Percentiles rank a stretch among this genome's conserved stretches.
Conservation (phyloP, 2,888 invertebrate genomes). For the Pseudococcus jackbeardsleyi region DNA sequence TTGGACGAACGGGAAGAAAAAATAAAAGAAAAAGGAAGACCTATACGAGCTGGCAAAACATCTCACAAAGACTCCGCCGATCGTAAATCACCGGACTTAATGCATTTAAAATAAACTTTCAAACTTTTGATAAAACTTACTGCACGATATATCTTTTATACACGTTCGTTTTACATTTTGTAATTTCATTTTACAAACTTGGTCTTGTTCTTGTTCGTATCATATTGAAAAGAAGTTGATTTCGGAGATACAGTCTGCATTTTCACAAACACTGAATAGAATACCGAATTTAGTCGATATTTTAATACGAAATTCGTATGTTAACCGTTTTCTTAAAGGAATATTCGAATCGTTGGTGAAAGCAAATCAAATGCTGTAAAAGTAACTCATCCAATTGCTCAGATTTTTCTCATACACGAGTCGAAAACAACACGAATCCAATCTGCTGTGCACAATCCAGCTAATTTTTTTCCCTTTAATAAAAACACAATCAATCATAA, state of each 20-base stretch:
- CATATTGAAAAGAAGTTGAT: slow-evolving; percentile 21
- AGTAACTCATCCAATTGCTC: background rate
- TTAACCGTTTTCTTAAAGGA: background rate
- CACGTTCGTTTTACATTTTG: slow-evolving; percentile 34
- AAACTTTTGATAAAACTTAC: slow-evolving; percentile 36
- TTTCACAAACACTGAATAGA: background rate
- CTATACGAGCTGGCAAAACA: slow-evolving; percentile 35
- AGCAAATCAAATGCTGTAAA: background rate
- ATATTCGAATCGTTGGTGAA: background rate
- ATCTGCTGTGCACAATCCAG: background rate
- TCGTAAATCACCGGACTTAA: slow-evolving; percentile 41
- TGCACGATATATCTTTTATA: slow-evolving; percentile 21
- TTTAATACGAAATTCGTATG: background rate
- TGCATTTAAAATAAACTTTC: slow-evolving; percentile 44
- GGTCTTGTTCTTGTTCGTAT: background rate
- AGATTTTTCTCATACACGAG: background rate
- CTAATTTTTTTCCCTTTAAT: background rate
- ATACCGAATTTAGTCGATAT: background rate
- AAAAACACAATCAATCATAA: slow-evolving; percentile 19
- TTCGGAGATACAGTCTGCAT: background rate
- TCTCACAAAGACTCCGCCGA: slow-evolving; percentile 18
- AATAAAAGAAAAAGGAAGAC: slow-evolving; percentile 38
- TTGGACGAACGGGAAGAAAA: background rate
- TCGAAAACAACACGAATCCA: background rate
- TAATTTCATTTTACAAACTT: slow-evolving; percentile 38